Conservation (phyloP, 1,140 invertebrate species). For the Drosophila ercepeae region DNA sequence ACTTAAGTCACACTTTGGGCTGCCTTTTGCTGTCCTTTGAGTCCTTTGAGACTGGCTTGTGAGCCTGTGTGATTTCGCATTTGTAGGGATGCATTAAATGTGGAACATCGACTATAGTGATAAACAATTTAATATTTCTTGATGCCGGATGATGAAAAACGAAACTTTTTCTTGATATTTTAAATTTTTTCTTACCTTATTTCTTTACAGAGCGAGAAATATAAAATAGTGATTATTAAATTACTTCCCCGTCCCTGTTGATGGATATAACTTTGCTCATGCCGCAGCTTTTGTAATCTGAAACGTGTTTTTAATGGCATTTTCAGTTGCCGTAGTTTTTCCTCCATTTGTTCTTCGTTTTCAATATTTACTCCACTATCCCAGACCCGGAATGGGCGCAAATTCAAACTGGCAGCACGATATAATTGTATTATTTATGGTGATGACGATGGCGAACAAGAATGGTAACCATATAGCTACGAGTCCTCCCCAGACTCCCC, state of each 20-base stretch:
- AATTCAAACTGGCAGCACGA: slow-evolving; percentile 77
- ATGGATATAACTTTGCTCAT: slow-evolving; percentile 2
- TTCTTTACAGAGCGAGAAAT: neutral
- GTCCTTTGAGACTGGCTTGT: slow-evolving; percentile 22
- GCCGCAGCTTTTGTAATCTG: slow-evolving; percentile 39
- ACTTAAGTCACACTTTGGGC: slow-evolving; percentile 59
- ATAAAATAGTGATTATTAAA: slow-evolving; percentile 1
- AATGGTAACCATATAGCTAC: neutral
- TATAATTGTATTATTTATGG: slow-evolving; percentile 81
- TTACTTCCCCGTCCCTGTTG: slow-evolving; percentile 2
- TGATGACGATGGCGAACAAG: slow-evolving; percentile 60
- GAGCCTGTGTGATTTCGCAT: neutral
- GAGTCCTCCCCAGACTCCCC: neutral
- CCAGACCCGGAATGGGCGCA: slow-evolving; percentile 51
- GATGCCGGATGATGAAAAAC: neutral
- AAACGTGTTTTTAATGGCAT: slow-evolving; percentile 75
- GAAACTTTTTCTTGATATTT: no score
- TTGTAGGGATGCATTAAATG: slow-evolving; percentile 11
- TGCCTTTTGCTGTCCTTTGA: slow-evolving; percentile 25
- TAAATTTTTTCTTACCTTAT: neutral
- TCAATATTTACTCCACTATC: slow-evolving; percentile 55
- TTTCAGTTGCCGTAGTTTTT: slow-evolving; percentile 33
- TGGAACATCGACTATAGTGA: slow-evolving; percentile 30
- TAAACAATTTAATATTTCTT: slow-evolving; percentile 35
- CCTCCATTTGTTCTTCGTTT: slow-evolving; percentile 21